Base-by-base conservation (phyloP, 2,888 invertebrate species). In the Drymonia ruficornis region DNA sequence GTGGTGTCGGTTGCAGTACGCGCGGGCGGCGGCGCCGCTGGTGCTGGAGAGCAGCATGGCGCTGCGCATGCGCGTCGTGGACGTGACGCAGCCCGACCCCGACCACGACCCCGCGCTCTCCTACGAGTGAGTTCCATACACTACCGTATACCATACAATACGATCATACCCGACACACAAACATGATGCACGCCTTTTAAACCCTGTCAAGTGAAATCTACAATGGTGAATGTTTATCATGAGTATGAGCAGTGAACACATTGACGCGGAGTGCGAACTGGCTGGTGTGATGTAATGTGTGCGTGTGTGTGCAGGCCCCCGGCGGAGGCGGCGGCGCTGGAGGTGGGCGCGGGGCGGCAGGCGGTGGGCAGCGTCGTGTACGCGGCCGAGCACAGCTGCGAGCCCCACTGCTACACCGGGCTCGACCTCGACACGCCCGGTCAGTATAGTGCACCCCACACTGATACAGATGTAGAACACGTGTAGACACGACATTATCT, bases 31-130 rank as follows among this genome's bases (percentile, higher is more conserved):
- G 63, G 97, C 96, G 72, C 95, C 96, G 69, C 91, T 99, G 58
- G 94, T 95, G 78, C 94, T 98, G 61, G 95, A 96, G 76, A 98
- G 97, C 72, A 95, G 96, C 6, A 98, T 98, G 91, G 91, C 95
- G 65, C 95, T 96, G 73, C 94, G 95, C 50, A 97, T 99, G 96
- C 95, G 95, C 64, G 95, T 98, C 46, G 94, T 94, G 53, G 86
- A 93, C 61, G 94, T 97, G 43, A 84, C 94, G 64, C 94, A 95
- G 63, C 87, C 95, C 56, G 94, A 94, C 9, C 90, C 93, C 36
- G 95, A 94, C 9, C 90, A 92, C 36, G 95, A 96, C 83, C 81
- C 91, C n/a, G 91, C 95, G 38, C 93, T 96, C 34, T 91, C 90
- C 60, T 94, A 93, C 71, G 74, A 80, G 82, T 90, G 76, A 68